phyloP scores from a whole-genome alignment of 2,888 invertebrate species.

The Calliphora vomitoria region DNA sequence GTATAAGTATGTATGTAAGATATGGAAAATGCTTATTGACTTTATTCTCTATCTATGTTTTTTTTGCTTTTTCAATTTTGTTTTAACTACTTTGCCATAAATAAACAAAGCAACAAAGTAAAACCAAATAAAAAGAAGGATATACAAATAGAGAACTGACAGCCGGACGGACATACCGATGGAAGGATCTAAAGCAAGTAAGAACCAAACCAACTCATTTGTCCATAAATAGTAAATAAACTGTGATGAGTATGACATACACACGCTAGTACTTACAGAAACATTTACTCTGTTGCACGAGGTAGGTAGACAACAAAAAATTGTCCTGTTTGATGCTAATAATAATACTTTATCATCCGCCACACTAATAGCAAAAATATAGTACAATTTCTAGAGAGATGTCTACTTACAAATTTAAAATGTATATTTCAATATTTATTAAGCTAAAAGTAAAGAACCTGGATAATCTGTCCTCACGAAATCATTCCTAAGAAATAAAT shows the following conservation, averaged over 20 bases:
- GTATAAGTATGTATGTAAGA: neutral
- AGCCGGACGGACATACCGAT: neutral
- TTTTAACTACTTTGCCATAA: slow-evolving; percentile 13
- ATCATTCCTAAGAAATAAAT: no score
- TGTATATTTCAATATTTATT: no score
- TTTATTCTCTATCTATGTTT: slow-evolving; percentile 7
- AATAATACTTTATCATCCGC: neutral
- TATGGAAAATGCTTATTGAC: slow-evolving; percentile 19
- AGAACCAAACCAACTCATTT: slow-evolving; percentile 14
- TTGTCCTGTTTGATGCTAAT: slow-evolving; percentile 23
- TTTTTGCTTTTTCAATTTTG: neutral
- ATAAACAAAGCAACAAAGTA: slow-evolving; percentile 46
- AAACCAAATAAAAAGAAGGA: slow-evolving; percentile 31
- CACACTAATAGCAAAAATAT: neutral
- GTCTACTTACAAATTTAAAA: no score
- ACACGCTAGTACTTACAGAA: neutral
- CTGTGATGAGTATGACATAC: slow-evolving; percentile 23
- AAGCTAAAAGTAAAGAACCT: no score
- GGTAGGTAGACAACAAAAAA: neutral
- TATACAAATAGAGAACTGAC: slow-evolving; percentile 7
- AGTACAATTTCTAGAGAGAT: neutral
- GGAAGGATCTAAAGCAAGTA: neutral
- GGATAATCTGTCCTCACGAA: no score
- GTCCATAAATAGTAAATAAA: slow-evolving; percentile 42
- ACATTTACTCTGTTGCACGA: neutral